Conservation (phyloP, 35 echinoderm and acorn worm species). For the Lytechinus variegatus region DNA sequence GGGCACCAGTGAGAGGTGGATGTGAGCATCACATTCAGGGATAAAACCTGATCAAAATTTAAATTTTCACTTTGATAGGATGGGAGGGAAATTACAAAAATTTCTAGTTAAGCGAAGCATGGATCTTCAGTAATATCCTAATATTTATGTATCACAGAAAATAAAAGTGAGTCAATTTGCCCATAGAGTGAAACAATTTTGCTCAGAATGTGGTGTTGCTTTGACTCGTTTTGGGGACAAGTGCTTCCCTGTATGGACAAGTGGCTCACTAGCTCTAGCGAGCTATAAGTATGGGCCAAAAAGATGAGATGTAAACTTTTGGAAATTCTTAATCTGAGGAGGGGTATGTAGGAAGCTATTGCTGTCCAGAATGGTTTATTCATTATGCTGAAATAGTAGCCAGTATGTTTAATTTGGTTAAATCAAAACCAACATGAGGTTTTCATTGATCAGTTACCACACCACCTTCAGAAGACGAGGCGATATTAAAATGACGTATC, state of each 20-base stretch:
- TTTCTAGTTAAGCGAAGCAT: neutral
- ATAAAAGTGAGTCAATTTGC: too few species aligned
- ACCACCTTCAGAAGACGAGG: neutral
- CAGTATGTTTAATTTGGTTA: too few species aligned
- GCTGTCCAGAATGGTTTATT: neutral
- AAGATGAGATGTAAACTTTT: neutral
- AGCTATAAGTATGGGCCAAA: neutral
- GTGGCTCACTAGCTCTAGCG: neutral
- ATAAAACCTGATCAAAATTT: neutral
- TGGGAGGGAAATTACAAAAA: neutral
- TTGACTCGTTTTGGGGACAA: too few species aligned
- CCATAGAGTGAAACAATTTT: too few species aligned
- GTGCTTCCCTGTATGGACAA: too few species aligned
- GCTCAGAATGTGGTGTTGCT: too few species aligned
- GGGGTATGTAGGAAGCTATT: too few species aligned
- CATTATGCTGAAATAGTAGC: neutral
- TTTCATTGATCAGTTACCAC: neutral
- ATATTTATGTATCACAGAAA: neutral
- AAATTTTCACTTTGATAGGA: neutral
- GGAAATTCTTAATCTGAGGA: neutral
- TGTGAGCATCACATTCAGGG: neutral
- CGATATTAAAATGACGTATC: neutral
- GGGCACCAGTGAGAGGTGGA: neutral
- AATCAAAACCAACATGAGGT: neutral
- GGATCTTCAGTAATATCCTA: neutral